phyloP scores from a whole-genome alignment of 2,797 vertebrate genomes.

The Characodon lateralis region DNA sequence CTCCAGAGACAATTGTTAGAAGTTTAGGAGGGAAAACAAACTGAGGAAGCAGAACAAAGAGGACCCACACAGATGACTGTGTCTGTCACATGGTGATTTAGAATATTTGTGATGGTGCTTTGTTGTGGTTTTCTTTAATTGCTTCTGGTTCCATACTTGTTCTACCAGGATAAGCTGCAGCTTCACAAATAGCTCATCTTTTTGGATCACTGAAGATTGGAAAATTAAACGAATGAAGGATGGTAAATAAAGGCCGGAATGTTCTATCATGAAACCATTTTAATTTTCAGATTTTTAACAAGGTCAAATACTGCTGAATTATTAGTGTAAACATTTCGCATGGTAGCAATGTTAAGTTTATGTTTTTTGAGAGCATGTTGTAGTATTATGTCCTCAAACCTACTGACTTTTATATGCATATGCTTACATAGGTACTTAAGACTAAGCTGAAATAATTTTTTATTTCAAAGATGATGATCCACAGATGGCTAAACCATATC shows the following conservation, averaged over 20 bases:
- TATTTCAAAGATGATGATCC: background rate
- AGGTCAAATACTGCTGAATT: background rate
- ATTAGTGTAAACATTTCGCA: background rate
- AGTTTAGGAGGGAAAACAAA: conserved; percentile 42
- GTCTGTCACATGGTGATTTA: background rate
- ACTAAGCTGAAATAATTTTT: background rate
- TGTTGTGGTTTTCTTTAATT: background rate
- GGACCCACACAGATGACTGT: background rate
- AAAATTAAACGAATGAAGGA: background rate
- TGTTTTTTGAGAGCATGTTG: background rate
- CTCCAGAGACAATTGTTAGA: conserved; percentile 36
- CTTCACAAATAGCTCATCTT: background rate
- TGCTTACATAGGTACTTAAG: background rate
- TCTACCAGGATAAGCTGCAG: background rate
- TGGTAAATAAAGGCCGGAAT: background rate
- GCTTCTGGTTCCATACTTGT: background rate
- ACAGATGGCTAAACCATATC: background rate
- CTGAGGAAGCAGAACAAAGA: conserved; percentile 14
- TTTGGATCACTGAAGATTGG: background rate
- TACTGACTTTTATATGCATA: background rate
- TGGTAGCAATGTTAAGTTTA: background rate
- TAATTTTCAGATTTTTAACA: background rate
- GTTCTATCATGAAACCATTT: background rate
- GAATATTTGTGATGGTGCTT: background rate
- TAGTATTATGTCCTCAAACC: background rate